Conservation (phyloP, 2,797 vertebrate species). For the Zenarchopterus dispar region DNA sequence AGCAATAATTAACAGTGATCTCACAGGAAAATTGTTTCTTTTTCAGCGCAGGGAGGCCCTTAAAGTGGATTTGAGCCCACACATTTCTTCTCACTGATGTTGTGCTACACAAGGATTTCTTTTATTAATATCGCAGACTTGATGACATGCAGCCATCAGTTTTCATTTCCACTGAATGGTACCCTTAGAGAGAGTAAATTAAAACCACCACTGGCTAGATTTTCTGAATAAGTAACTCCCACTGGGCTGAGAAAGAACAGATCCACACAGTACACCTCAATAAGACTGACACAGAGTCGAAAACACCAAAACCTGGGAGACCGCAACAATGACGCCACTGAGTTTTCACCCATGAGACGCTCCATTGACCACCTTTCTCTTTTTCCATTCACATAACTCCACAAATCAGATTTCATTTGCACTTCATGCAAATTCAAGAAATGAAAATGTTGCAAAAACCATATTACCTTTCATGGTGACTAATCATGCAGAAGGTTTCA, state of each 20-base stretch:
- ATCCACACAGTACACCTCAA: slow-evolving; percentile 9
- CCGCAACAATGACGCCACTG: too few species aligned
- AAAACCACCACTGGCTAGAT: slow-evolving; percentile 31
- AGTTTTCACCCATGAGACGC: neutral
- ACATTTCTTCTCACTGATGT: slow-evolving; percentile 17
- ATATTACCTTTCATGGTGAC: neutral
- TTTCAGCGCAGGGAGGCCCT: neutral
- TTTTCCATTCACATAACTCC: slow-evolving; percentile 19
- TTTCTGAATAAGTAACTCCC: slow-evolving; percentile 30
- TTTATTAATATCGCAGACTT: slow-evolving; percentile 14
- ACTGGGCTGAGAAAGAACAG: slow-evolving; percentile 2
- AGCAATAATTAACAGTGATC: neutral
- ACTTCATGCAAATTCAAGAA: neutral
- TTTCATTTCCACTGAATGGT: slow-evolving; percentile 31
- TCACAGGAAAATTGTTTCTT: neutral
- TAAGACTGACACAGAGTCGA: too few species aligned
- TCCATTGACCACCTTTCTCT: slow-evolving; percentile 1
- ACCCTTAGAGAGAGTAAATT: slow-evolving; percentile 36
- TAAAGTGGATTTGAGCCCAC: neutral
- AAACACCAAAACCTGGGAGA: neutral
- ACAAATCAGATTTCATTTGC: neutral
- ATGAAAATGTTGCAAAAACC: slow-evolving; percentile 3
- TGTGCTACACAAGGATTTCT: slow-evolving; percentile 22
- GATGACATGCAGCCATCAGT: slow-evolving; percentile 32
- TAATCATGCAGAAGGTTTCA: slow-evolving; percentile 19